Evolutionary conservation across 2,113 vertebrate genomes (phyloP).

Genomic region (Electrona antarctica): DNA sequence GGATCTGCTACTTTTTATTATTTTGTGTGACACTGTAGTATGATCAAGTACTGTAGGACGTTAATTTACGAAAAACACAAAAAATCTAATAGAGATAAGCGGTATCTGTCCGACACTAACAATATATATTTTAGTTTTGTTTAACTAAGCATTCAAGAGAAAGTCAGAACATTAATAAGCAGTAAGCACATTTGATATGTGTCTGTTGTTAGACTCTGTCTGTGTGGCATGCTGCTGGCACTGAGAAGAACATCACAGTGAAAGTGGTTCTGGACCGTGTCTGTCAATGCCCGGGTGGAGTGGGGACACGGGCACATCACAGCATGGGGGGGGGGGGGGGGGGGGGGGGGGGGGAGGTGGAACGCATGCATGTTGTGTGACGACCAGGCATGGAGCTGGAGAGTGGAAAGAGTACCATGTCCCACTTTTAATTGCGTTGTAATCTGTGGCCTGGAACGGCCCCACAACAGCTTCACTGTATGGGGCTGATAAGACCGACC

Average conservation of each 20-base stretch:
- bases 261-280: constrained; percentile 2
- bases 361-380: background rate
- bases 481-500: constrained; percentile 4
- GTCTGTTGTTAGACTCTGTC: too few species aligned
- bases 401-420: constrained; percentile 13
- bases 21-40: too few species aligned
- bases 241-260: background rate
- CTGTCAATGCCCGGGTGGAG: background rate
- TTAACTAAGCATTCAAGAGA: too few species aligned
- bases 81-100: too few species aligned
- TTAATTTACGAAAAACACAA: too few species aligned
- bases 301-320: constrained; percentile 1
- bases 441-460: background rate
- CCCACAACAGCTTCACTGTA: constrained; percentile 8
- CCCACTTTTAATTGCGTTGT: constrained; percentile 24
- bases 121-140: too few species aligned
- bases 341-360: background rate
- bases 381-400: background rate
- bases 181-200: too few species aligned
- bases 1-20: too few species aligned
- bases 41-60: too few species aligned
- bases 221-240: too few species aligned
- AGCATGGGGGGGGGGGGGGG: background rate
- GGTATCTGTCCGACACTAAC: too few species aligned
- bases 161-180: too few species aligned